Evolutionary conservation across 2,113 vertebrate species (phyloP).

Genomic region (Pedionomus torquatus): DNA sequence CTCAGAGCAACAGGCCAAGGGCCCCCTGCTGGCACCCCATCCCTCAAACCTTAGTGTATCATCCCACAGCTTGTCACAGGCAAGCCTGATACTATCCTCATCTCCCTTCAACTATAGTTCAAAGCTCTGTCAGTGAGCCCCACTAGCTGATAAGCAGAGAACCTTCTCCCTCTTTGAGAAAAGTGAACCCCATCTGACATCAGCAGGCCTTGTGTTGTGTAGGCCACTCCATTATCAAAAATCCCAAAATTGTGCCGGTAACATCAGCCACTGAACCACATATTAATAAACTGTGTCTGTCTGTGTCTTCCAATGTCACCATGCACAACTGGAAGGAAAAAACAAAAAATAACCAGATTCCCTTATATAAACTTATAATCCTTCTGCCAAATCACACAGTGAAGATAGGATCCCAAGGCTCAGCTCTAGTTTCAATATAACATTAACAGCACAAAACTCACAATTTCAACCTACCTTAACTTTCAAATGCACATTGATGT

Average conservation of each 20-base stretch:
- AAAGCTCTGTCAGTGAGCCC: neutral
- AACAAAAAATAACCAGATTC: neutral
- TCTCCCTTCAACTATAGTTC: neutral
- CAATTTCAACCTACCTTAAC: slow-evolving; percentile 80
- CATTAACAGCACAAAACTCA: neutral
- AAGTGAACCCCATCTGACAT: neutral
- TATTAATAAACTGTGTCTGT: neutral
- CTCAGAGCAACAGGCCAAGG: neutral
- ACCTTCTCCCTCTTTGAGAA: neutral
- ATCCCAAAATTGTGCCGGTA: neutral
- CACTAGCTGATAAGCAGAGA: neutral
- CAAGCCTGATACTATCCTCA: neutral
- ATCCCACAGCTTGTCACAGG: neutral
- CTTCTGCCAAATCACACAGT: neutral
- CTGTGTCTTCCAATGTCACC: neutral
- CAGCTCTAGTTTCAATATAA: neutral
- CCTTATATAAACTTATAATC: neutral
- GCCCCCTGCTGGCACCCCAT: neutral
- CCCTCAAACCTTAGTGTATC: neutral
- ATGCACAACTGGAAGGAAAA: neutral
- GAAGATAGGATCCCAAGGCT: neutral
- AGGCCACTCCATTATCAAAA: neutral
- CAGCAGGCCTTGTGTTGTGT: neutral
- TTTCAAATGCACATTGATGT: slow-evolving; percentile 88
- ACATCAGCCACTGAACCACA: neutral